Evolutionary conservation across 2,888 invertebrate genomes (phyloP).

Genomic region (Cerceris rybyensis): DNA sequence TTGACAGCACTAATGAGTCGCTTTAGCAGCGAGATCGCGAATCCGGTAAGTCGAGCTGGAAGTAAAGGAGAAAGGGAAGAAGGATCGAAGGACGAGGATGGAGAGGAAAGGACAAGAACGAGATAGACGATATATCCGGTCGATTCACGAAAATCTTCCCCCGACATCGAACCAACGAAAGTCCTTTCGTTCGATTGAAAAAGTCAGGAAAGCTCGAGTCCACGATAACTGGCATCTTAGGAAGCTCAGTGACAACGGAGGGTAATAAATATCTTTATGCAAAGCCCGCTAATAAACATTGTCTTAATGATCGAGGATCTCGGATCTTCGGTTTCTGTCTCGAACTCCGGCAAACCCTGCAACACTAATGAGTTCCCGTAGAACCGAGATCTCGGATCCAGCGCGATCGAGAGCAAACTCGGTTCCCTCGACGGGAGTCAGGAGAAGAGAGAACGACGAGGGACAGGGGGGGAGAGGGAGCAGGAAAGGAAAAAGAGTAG

Average conservation of each 20-base stretch:
- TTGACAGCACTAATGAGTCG: conserved; percentile 58
- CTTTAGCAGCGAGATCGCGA: conserved; percentile 28
- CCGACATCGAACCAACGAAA: not conserved
- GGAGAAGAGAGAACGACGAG: conserved; percentile 24
- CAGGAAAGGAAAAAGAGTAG: conserved; percentile 52
- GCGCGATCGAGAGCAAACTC: conserved; percentile 47
- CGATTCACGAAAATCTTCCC: conserved; percentile 11
- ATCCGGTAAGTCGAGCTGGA: conserved; percentile 40
- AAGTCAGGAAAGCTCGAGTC: not conserved
- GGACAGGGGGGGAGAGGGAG: conserved; percentile 26
- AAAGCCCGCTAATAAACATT: conserved; percentile 55
- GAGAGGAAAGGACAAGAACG: not conserved
- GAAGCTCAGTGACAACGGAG: too few species aligned
- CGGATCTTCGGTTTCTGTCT: conserved; percentile 43
- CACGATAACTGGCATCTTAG: too few species aligned
- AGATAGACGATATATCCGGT: conserved; percentile 32
- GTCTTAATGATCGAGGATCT: conserved; percentile 60
- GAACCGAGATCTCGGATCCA: conserved; percentile 50
- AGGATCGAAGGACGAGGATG: not conserved
- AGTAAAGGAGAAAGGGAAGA: conserved; percentile 22
- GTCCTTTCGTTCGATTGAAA: not conserved
- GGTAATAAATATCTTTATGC: conserved; percentile 57
- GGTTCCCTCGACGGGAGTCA: not conserved
- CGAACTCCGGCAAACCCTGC: conserved; percentile 34
- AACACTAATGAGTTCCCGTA: conserved; percentile 65